Base-by-base conservation (phyloP, 2,888 invertebrate genomes). In the Lepidochrysops patricia region DNA sequence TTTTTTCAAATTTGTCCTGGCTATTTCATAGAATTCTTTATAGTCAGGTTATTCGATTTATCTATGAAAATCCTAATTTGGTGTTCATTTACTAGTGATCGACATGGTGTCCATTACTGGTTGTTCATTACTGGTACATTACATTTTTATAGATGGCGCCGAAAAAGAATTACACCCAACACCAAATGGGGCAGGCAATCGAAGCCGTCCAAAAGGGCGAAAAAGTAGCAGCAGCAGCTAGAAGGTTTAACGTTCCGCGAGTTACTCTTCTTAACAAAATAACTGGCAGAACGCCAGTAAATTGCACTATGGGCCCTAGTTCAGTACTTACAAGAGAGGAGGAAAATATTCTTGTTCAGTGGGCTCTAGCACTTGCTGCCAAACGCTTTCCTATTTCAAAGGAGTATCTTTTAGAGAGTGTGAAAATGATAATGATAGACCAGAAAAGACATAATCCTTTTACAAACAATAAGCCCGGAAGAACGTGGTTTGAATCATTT, bases 361-460 rank as follows among this genome's bases (percentile, higher is more conserved):
- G 23, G 50, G 23, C 26, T 23, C 50, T 50, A n/a, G 26, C 4
- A 26, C 23, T 25, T 23, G 12, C n/a, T 50, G 25, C 23, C n/a
- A 23, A 26, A 26, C 49, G 26, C 13, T 50, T 50, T 50, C 49
- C 49, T n/a, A 26, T 35, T 35, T 35, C 35, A 35, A 48, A 48
- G 9, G 23, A 48, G 19, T 23, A 23, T 23, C 4, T 48, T 19
- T 23, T 29, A 27, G 52, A 29, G 15, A 27, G 52, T 54, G 52
- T 54, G 13, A 23, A 54, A 54, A 54, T 13, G n/a, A 29, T 29
- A 25, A 54, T 54, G 23, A 54, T 9, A 15, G 52, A 54, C 9
- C n/a, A 54, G 29, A 29, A 29, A 15, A 27, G n/a, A 54, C 26
- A 52, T 26, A 54, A 54, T 54, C 52, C 52, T 15, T 54, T 54